Evolutionary conservation across 2,888 invertebrate genomes (phyloP).

Genomic region (Ypsolopha sequella): DNA sequence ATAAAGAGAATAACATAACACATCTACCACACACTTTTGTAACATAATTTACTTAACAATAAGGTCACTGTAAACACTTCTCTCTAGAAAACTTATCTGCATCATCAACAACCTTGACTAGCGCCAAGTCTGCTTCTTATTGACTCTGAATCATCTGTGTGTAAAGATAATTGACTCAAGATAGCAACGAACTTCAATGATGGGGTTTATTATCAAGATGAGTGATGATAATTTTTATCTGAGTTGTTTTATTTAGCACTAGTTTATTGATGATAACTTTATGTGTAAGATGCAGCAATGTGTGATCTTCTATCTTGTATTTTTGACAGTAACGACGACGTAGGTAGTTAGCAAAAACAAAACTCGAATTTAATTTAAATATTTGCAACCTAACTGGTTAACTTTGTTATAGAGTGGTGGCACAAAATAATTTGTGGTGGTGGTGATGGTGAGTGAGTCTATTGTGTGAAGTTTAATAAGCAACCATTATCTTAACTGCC

Average conservation of each 20-base stretch:
- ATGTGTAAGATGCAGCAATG: too few relatives aligned
- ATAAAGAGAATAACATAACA: slow-evolving; percentile 33
- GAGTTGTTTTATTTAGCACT: background rate
- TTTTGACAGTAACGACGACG: background rate
- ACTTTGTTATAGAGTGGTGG: too few relatives aligned
- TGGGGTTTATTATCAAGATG: background rate
- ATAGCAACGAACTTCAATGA: background rate
- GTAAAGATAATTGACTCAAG: slow-evolving; percentile 1
- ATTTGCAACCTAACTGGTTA: too few relatives aligned
- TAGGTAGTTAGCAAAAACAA: background rate
- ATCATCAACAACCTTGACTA: too few relatives aligned
- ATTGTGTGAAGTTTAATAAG: background rate
- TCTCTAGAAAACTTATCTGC: too few relatives aligned
- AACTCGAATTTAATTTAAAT: too few relatives aligned
- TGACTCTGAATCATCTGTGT: slow-evolving; percentile 2
- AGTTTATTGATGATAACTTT: background rate
- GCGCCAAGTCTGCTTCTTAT: background rate
- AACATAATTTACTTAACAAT: slow-evolving; percentile 21
- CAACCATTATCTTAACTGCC: slow-evolving; percentile 12
- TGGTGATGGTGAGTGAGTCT: background rate
- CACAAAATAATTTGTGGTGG: background rate
- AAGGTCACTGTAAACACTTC: background rate
- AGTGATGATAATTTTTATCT: background rate
- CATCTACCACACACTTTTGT: slow-evolving; percentile 33
- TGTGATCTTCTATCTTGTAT: background rate